Conservation (phyloP, 1,140 invertebrate species). For the Leucophenga varia region DNA sequence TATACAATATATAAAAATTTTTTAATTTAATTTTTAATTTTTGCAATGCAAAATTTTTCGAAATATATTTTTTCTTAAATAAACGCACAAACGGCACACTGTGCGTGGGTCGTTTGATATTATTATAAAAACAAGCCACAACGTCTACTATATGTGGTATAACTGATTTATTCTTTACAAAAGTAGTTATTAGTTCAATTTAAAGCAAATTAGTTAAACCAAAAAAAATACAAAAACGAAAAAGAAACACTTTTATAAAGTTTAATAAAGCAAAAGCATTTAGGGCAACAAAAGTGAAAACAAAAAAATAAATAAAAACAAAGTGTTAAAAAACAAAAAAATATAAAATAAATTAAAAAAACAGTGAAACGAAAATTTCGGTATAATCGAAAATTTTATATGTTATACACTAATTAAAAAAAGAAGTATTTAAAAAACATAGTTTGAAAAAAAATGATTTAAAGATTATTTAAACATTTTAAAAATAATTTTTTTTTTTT, state of each 20-base stretch:
- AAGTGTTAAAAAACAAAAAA: not conserved
- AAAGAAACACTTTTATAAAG: conserved; percentile 20
- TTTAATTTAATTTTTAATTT: no score
- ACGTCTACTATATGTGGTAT: no score
- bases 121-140: conserved; percentile 21
- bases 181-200: no score
- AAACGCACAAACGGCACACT: conserved; percentile 19
- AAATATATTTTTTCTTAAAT: conserved; percentile 20
- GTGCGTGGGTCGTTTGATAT: no score
- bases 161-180: no score
- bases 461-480: no score
- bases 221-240: conserved; percentile 1
- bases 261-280: conserved; percentile 31
- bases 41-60: no score
- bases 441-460: conserved; percentile 20
- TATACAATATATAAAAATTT: no score
- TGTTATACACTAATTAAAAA: conserved; percentile 1
- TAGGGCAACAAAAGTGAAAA: conserved; percentile 42
- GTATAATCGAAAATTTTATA: conserved; percentile 17
- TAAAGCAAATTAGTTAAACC: no score
- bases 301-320: conserved; percentile 2
- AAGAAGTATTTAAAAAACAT: no score
- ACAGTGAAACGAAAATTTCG: conserved; percentile 20
- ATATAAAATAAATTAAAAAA: conserved; percentile 8
- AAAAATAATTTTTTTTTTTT: no score